Evolutionary conservation across 2,113 vertebrate species (phyloP).

Genomic region (Xiphophorus maculatus): DNA sequence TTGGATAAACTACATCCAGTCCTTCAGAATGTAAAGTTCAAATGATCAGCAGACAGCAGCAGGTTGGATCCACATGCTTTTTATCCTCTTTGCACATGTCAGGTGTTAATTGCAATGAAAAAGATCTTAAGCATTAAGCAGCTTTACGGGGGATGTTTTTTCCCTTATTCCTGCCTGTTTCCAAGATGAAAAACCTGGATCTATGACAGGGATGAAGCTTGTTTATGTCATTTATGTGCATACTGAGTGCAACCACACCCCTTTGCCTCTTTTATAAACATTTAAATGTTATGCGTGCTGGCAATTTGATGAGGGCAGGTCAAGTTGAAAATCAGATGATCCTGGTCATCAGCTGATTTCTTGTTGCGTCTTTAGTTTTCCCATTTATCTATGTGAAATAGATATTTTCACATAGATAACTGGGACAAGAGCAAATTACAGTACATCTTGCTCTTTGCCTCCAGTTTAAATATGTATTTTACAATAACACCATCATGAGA

Average conservation of each 20-base stretch:
- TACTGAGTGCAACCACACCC: neutral
- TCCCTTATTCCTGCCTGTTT: constrained; percentile 46
- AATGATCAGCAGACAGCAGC: constrained; percentile 47
- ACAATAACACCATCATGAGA: too few species aligned
- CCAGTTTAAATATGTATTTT: too few species aligned
- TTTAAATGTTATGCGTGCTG: neutral
- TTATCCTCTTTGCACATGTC: constrained; percentile 70
- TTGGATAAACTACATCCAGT: constrained; percentile 51
- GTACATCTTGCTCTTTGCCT: too few species aligned
- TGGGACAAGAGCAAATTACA: too few species aligned
- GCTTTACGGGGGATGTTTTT: constrained; percentile 24
- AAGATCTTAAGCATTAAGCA: constrained; percentile 64
- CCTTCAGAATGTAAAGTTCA: constrained; percentile 39
- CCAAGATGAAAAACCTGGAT: constrained; percentile 24
- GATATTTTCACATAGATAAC: too few species aligned
- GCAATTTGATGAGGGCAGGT: too few species aligned
- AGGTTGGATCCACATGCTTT: constrained; percentile 18
- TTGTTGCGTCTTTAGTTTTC: too few species aligned
- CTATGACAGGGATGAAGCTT: neutral
- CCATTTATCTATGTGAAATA: too few species aligned
- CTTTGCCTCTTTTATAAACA: neutral
- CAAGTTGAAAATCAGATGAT: too few species aligned
- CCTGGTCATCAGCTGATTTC: too few species aligned
- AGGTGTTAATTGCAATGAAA: constrained; percentile 67
- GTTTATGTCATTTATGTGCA: neutral